phyloP scores from a whole-genome alignment of 2,797 vertebrate genomes.

The Rhincodon typus region DNA sequence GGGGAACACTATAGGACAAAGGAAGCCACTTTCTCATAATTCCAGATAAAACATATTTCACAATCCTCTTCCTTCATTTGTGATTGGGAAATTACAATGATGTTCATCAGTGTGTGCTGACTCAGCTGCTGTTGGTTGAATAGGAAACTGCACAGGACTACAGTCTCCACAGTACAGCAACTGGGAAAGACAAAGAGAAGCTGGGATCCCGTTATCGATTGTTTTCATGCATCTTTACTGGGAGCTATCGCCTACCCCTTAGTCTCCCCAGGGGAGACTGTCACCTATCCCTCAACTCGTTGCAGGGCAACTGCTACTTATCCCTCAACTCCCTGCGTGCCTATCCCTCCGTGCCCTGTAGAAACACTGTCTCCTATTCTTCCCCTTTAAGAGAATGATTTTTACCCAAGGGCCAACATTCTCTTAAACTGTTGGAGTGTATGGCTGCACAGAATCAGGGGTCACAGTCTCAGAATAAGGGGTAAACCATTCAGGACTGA shows the following conservation, averaged over 20 bases:
- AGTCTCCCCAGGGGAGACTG: no score
- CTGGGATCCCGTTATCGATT: background rate
- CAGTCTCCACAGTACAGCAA: background rate
- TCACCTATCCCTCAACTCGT: no score
- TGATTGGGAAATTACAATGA: background rate
- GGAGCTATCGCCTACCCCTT: background rate
- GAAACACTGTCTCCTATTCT: background rate
- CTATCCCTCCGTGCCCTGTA: no score
- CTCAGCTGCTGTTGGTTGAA: background rate
- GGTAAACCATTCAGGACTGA: no score
- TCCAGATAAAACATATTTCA: background rate
- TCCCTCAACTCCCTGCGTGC: no score
- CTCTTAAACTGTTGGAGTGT: background rate
- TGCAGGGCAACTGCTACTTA: no score
- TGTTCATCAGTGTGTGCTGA: slow-evolving; percentile 1
- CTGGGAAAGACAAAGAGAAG: background rate
- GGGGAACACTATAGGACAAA: background rate
- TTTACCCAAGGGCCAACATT: background rate
- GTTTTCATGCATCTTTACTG: background rate
- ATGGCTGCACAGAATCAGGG: no score
- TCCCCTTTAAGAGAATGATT: background rate
- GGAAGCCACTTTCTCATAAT: background rate
- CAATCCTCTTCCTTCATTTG: background rate
- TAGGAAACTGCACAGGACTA: background rate
- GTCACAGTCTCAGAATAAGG: no score